Evolutionary conservation across 2,113 vertebrate genomes (phyloP), one percentile per base, ranked within the genome.

Genomic region (Apus apus): DNA sequence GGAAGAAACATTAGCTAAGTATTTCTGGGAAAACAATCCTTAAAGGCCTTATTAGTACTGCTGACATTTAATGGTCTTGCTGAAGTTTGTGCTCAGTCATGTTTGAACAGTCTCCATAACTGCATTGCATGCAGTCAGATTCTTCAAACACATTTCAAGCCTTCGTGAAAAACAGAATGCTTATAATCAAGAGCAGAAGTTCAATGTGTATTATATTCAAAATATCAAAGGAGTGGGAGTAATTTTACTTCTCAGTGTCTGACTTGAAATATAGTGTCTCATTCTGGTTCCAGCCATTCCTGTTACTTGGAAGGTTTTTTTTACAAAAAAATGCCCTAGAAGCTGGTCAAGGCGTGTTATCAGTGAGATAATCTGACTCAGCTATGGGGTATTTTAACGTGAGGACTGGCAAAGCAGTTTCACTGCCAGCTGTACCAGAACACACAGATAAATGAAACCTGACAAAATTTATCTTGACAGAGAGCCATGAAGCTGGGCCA

Each of bases 381-480:
- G 32, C 45, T 82, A 60, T 30, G 32, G 62, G 32, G 26, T 90
- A 65, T 73, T 88, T 57, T 26, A 67, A 40, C 43, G 67, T 22
- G 76, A 89, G 60, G 86, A 26, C 75, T 95, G 80, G 68, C 4
- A 0, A 75, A 72, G 40, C 27, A 57, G 40, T 91, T 91, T 85
- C 45, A 27, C 50, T 89, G 58, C 88, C 68, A 93, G 62, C 56
- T 90, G 38, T 84, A 65, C 56, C 68, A 92, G 89, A 92, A 81
- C 65, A 84, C 60, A 89, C 40, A 87, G 89, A 71, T 64, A 91
- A 86, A 84, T 77, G 48, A 86, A 96, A 93, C 38, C 70, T 83
- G 74, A 77, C 58, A 80, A 82, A 91, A 54, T 94, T 93, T 89
- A 38, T 86, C 89, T 93, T 95, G 92, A 94, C 43, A 77, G 46